Evolutionary conservation across 1,140 invertebrate species (phyloP).

Genomic region (Ceratosolen solmsi): DNA sequence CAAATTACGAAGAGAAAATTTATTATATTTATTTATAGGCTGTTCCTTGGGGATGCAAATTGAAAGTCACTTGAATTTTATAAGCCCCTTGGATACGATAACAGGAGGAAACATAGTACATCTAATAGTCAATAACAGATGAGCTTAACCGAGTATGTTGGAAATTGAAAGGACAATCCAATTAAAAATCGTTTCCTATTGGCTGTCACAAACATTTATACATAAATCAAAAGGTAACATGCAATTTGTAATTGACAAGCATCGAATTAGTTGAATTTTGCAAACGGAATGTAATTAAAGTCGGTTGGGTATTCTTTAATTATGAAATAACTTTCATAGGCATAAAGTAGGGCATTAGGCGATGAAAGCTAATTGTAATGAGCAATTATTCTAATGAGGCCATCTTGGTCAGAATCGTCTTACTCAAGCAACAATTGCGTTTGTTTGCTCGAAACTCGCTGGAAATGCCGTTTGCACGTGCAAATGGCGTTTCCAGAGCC

Average conservation of each 20-base stretch:
- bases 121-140: not conserved
- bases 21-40: not conserved
- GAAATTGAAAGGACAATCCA: not conserved
- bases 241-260: not conserved
- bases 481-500: conserved; percentile 31
- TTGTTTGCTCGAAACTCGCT: not conserved
- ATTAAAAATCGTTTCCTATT: not conserved
- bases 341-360: not conserved
- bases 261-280: not conserved
- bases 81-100: not conserved
- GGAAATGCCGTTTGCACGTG: conserved; percentile 22
- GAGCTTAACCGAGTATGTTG: not conserved
- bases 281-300: not conserved
- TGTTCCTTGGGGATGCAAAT: not conserved
- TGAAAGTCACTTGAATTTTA: not conserved
- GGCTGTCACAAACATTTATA: not conserved
- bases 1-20: not conserved
- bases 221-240: not conserved
- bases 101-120: not conserved
- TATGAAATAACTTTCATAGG: not conserved
- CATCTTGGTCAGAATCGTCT: not conserved
- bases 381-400: not conserved
- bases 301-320: not conserved
- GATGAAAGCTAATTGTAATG: not conserved
- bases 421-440: not conserved